phyloP scores from a whole-genome alignment of 2,797 vertebrate genomes.

The Ambastaia sidthimunki region DNA sequence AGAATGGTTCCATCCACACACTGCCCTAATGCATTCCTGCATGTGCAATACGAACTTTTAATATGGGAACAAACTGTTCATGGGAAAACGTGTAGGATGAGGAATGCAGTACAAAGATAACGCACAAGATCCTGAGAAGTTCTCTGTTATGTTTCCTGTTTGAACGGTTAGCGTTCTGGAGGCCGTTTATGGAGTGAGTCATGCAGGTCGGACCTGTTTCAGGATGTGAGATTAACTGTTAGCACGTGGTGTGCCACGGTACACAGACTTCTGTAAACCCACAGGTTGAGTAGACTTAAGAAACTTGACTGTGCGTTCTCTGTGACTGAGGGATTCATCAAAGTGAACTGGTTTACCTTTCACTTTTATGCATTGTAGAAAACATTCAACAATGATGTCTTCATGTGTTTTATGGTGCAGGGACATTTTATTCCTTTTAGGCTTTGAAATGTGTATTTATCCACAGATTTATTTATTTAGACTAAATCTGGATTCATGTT shows the following conservation, averaged over 20 bases:
- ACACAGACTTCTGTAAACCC: constrained; percentile 16
- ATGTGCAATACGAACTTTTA: background rate
- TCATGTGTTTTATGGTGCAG: background rate
- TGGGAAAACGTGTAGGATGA: constrained; percentile 6
- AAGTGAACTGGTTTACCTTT: background rate
- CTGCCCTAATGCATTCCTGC: background rate
- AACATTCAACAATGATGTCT: background rate
- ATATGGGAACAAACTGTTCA: constrained; percentile 8
- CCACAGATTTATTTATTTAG: background rate
- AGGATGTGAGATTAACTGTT: constrained; percentile 41
- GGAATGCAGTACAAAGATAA: background rate
- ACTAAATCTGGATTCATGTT: background rate
- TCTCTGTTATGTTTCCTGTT: constrained; percentile 25
- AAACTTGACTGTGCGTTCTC: background rate
- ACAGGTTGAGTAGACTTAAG: background rate
- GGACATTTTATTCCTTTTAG: too few relatives aligned
- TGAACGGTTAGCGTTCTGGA: constrained; percentile 13
- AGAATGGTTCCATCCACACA: background rate
- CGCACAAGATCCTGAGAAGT: background rate
- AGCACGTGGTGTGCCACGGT: background rate
- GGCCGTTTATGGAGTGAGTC: constrained; percentile 24
- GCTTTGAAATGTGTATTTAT: too few relatives aligned
- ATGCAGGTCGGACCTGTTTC: constrained; percentile 42
- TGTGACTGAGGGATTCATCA: background rate
- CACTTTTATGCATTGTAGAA: background rate